Evolutionary conservation across 2,888 invertebrate species (phyloP), one percentile per base, ranked within the genome.

Genomic region (Ophion obscuratus): DNA sequence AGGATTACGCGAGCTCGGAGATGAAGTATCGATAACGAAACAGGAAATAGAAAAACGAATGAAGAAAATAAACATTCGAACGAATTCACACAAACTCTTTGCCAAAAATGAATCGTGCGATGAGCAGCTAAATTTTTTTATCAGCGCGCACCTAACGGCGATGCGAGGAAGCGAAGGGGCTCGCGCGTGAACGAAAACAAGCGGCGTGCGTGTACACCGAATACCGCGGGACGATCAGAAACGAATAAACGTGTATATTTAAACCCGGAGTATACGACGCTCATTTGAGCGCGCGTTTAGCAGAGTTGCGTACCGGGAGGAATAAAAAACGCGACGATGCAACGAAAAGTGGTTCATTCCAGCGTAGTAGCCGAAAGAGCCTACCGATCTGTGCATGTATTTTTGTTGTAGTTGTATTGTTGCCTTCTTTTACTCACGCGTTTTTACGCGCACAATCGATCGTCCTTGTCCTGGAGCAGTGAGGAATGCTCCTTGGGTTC

Each of bases 311-410:
- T 31, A 31, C 31, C 31, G 31, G 31, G 4, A 31, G 31, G 31
- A 31, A 31, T 31, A 0, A 31, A 2, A 31, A 31, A 31, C 61
- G 53, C 64, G 64, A 70, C 68, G 73, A 71, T 80, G 85, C 82
- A 81, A 71, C 80, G 75, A 67, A 80, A 80, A 77, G 66, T n/a
- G 71, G 83, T 85, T 81, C 82, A 85, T 83, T 85, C 83, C 83
- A 68, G 66, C 75, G 85, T 85, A 79, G 85, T 85, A 79, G 64
- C 75, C 79, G 61, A 66, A 66, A 82, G 36, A 78, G 78, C 82
- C 75, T 73, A 73, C 71, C 81, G 74, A 68, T 81, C 53, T 74
- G 62, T 61, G 74, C 75, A 78, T 44, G 31, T 70, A 47, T 70
- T 40, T 68, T 75, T 61, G 20, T 70, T 40, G 40, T 76, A 24